phyloP scores from a whole-genome alignment of 2,888 invertebrate genomes.

The Xiphydria camelus region DNA sequence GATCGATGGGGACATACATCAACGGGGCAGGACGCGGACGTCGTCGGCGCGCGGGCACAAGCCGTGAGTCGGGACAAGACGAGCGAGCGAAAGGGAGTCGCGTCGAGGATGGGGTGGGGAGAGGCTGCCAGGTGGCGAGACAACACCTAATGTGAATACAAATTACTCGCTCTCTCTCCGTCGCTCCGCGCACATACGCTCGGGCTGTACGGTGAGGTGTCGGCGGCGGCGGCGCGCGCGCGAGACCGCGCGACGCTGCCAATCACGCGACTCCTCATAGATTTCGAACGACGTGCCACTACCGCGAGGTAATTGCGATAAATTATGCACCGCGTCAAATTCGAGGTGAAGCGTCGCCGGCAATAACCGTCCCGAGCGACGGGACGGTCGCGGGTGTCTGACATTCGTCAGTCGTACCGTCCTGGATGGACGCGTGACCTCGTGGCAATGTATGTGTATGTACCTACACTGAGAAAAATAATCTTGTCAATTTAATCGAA shows the following conservation, averaged over 20 bases:
- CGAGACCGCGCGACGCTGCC: constrained; percentile 36
- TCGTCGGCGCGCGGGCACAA: constrained; percentile 14
- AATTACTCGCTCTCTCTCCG: constrained; percentile 44
- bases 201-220: constrained; percentile 32
- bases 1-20: constrained; percentile 51
- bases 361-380: constrained; percentile 14
- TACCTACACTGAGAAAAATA: too few species aligned
- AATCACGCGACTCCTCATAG: constrained; percentile 27
- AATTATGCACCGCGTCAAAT: constrained; percentile 17
- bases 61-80: neutral
- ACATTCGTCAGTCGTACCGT: constrained; percentile 10
- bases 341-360: too few species aligned
- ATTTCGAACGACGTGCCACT: constrained; percentile 6
- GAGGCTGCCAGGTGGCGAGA: constrained; percentile 44
- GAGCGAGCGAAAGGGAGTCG: constrained; percentile 7
- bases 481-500: too few species aligned
- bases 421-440: constrained; percentile 8
- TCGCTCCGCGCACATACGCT: too few species aligned
- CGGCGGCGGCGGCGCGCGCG: constrained; percentile 25
- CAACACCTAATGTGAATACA: constrained; percentile 49
- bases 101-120: constrained; percentile 12
- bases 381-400: constrained; percentile 18
- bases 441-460: too few species aligned
- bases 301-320: constrained; percentile 21
- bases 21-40: constrained; percentile 33